Evolutionary conservation across 2,888 invertebrate genomes (phyloP).

Genomic region (Amblyteles armatorius): DNA sequence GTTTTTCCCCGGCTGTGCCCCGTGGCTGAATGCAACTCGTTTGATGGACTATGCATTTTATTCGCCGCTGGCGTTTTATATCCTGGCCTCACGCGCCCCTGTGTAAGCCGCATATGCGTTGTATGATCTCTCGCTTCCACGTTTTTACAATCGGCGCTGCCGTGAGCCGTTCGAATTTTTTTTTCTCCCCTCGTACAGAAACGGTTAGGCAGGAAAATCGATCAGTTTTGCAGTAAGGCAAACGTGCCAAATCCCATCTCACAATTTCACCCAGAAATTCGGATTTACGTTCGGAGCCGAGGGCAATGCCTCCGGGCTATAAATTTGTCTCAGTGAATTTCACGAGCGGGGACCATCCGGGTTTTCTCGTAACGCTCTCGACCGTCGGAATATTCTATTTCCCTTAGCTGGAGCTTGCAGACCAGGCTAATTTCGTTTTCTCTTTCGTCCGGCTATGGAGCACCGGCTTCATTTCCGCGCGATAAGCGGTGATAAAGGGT

Average conservation of each 20-base stretch:
- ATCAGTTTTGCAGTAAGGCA: neutral
- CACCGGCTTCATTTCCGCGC: slow-evolving; percentile 63
- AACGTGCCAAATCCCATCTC: neutral
- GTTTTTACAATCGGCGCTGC: slow-evolving; percentile 22
- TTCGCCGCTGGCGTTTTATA: slow-evolving; percentile 19
- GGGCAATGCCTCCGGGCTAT: neutral
- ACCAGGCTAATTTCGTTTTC: slow-evolving; percentile 67
- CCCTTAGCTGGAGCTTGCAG: slow-evolving; percentile 27
- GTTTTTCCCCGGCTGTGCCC: neutral
- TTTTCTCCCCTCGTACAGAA: neutral
- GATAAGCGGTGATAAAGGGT: slow-evolving; percentile 69
- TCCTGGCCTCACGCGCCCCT: neutral
- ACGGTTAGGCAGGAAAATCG: neutral
- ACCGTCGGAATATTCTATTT: slow-evolving; percentile 57
- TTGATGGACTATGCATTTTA: slow-evolving; percentile 76
- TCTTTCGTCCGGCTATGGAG: slow-evolving; percentile 47
- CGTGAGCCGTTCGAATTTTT: neutral
- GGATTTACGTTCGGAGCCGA: slow-evolving; percentile 15
- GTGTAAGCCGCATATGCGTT: neutral
- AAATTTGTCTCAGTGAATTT: slow-evolving; percentile 29
- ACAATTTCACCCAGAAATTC: neutral
- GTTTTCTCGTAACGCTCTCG: slow-evolving; percentile 32
- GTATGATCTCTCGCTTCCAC: neutral
- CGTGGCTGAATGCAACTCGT: slow-evolving; percentile 66
- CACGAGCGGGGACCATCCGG: slow-evolving; percentile 4